These are phyloP conservation scores for Sympetrum striolatum DNA, from an alignment of 2,888 invertebrate species.

Conservation along the genomic window DNA sequence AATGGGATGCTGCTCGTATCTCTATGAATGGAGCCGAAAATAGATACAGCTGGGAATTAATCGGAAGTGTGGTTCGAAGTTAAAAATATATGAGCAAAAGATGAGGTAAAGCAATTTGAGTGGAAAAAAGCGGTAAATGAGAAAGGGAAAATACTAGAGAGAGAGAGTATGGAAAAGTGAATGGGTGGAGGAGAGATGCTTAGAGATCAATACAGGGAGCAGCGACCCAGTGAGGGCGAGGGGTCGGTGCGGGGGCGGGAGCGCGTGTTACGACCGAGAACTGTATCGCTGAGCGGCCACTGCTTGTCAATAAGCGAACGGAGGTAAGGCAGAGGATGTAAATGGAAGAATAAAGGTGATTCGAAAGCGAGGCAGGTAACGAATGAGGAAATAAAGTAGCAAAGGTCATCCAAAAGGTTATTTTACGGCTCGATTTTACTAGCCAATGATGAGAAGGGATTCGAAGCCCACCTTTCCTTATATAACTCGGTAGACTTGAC, in stretches of 20 bases:
- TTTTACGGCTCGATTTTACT: too few relatives aligned
- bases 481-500: too few relatives aligned
- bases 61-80: not conserved
- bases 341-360: too few relatives aligned
- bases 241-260: not conserved
- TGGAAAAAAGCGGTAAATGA: not conserved
- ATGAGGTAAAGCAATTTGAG: not conserved
- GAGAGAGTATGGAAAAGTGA: not conserved
- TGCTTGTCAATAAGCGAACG: not conserved
- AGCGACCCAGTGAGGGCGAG: conserved; percentile 20
- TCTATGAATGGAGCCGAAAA: too few relatives aligned
- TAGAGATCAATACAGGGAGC: not conserved
- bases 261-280: not conserved
- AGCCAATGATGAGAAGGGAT: too few relatives aligned
- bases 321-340: too few relatives aligned
- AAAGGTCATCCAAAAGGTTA: too few relatives aligned
- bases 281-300: not conserved
- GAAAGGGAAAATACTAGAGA: not conserved
- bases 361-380: too few relatives aligned
- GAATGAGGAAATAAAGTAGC: too few relatives aligned
- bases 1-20: too few relatives aligned
- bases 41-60: too few relatives aligned
- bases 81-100: not conserved
- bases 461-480: too few relatives aligned
- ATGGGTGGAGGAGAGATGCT: not conserved